Evolutionary conservation across 2,888 invertebrate genomes (phyloP).

Genomic region (Myathropa florea): DNA sequence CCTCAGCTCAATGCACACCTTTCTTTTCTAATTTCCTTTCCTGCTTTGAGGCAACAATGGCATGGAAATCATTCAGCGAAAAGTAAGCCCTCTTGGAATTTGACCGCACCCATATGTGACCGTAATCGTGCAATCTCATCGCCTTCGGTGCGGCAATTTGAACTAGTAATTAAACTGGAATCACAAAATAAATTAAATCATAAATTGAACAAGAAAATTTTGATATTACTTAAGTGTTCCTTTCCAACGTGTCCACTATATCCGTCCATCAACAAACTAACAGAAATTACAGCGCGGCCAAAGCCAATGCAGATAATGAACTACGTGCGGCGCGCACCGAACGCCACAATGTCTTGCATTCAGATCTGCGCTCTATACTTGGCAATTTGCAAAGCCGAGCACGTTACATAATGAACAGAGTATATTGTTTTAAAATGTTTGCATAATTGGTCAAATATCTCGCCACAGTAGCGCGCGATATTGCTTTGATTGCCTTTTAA

Average conservation of each 20-base stretch:
- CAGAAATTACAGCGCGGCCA: conserved; percentile 40
- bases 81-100: neutral
- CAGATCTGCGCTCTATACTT: conserved; percentile 9
- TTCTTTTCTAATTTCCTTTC: too few species aligned
- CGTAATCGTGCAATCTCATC: too few species aligned
- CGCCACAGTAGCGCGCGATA: conserved; percentile 11
- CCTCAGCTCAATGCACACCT: too few species aligned
- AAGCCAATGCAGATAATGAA: conserved; percentile 18
- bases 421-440: conserved; percentile 62
- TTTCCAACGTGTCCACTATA: conserved; percentile 52
- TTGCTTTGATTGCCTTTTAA: conserved; percentile 6
- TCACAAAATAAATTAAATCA: conserved; percentile 49
- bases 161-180: conserved; percentile 40
- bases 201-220: conserved; percentile 40
- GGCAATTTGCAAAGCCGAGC: neutral
- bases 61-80: neutral
- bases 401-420: conserved; percentile 47
- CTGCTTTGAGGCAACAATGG: neutral
- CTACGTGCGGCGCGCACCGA: conserved; percentile 27
- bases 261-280: conserved; percentile 48
- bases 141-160: neutral
- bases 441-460: conserved; percentile 56
- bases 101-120: neutral
- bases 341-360: conserved; percentile 20
- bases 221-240: conserved; percentile 47